Evolutionary conservation across 2,888 invertebrate species (phyloP).

Genomic region (Drosophila borborema): DNA sequence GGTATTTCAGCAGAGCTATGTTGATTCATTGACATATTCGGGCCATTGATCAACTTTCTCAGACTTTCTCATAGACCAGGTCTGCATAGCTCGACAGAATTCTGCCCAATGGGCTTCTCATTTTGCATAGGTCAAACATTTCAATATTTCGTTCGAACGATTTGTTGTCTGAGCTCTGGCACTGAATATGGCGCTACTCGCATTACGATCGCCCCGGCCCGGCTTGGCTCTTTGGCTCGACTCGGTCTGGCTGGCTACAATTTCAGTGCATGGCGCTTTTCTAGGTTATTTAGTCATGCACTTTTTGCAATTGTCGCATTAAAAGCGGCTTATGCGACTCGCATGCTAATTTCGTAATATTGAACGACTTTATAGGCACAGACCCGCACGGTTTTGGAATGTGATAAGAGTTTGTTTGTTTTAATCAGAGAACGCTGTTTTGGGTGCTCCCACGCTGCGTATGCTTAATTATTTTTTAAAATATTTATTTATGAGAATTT

Average conservation of each 20-base stretch:
- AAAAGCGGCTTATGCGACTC: conserved; percentile 38
- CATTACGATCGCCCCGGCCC: conserved; percentile 24
- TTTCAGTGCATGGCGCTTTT: conserved; percentile 62
- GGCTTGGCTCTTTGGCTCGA: conserved; percentile 13
- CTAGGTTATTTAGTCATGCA: conserved; percentile 62
- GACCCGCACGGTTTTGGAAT: conserved; percentile 35
- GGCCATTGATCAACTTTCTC: conserved; percentile 41
- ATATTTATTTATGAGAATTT: neutral
- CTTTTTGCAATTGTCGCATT: conserved; percentile 53
- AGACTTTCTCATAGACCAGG: conserved; percentile 39
- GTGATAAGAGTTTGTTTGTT: conserved; percentile 28
- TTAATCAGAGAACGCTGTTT: neutral
- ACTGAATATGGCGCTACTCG: conserved; percentile 46
- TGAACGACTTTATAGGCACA: conserved; percentile 25
- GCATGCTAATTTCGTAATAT: conserved; percentile 51
- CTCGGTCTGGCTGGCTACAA: conserved; percentile 53
- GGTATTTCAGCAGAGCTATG: neutral
- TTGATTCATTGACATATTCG: conserved; percentile 36
- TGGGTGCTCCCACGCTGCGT: conserved; percentile 29
- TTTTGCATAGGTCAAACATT: conserved; percentile 72
- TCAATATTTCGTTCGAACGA: conserved; percentile 33
- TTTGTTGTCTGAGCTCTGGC: conserved; percentile 59
- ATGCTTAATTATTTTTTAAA: conserved; percentile 25
- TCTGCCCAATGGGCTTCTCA: conserved; percentile 13
- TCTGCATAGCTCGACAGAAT: conserved; percentile 58